Evolutionary conservation across 2,797 vertebrate species (phyloP), one percentile per base, ranked within the genome.

Genomic region (Chelonia mydas): DNA sequence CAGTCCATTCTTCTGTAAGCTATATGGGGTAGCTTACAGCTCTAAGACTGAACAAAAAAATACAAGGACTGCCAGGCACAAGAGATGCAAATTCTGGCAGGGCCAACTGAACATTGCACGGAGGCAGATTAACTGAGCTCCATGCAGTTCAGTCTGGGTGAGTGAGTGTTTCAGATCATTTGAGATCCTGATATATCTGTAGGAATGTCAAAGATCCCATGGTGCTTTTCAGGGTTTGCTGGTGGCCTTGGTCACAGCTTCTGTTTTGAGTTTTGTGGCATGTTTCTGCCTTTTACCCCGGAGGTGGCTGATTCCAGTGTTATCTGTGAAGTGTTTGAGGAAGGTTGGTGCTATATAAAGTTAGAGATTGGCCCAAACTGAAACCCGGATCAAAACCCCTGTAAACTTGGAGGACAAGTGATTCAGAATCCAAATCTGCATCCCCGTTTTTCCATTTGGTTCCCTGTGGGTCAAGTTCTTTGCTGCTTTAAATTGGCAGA

Each of bases 131-230:
- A 97, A 91, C 84, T 47, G 90, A 95, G 57, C 84, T 88, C 88
- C 90, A 33, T 68, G 86, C 90, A 21, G 0, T 77, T 94, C 54
- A 87, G 96, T 91, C 95, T 65, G 76, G 89, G 83, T 95, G 94
- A 96, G 95, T 90, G 95, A 74, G 5, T 94, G 49, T 97, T 97
- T 96, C 96, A 96, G 96, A 97, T 95, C 96, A 96, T 96, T 94
- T 97, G 95, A 90, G 94, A 81, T 92, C 49, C 81, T 95, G 84
- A 65, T 84, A 93, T 65, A 87, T 92, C 87, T 87, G 93, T 91
- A 96, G 96, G 96, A 91, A 96, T 96, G 95, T 93, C 95, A 86
- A n/a, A 65, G 59, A 61, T 65, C 61, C 33, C 33, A 17, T 65
- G 61, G 61, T 65, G 61, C 61, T 65, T 65, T n/a, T 9, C 61